A percentile compares a stretch with the other conserved stretches of the same genome.
These are phyloP conservation scores for Gouania willdenowi DNA, from an alignment of 2,797 vertebrate genomes.

Conservation along the genomic window DNA sequence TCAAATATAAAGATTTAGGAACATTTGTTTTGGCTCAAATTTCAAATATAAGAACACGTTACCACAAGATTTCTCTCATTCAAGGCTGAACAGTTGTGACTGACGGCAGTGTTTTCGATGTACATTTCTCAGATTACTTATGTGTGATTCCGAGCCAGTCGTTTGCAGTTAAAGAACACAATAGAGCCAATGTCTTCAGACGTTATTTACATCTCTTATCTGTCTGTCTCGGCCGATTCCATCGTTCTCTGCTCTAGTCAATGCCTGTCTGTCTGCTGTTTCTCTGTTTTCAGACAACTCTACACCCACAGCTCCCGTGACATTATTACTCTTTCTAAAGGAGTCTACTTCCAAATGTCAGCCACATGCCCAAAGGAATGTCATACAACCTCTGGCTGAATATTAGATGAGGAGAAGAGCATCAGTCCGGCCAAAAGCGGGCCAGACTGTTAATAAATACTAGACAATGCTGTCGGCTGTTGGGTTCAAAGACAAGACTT, in stretches of 20 bases:
- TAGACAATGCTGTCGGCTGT: conserved; percentile 43
- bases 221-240: conserved; percentile 40
- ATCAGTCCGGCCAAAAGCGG: conserved; percentile 10
- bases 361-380: conserved; percentile 58
- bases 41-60: too few relatives aligned
- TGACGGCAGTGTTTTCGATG: conserved; percentile 1
- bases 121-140: conserved; percentile 7
- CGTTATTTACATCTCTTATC: conserved; percentile 27
- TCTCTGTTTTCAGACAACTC: conserved; percentile 40
- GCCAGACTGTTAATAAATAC: conserved; percentile 60
- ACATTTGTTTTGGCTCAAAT: too few relatives aligned
- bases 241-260: conserved; percentile 44
- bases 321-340: conserved; percentile 69
- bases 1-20: too few relatives aligned
- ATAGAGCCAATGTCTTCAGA: conserved; percentile 36
- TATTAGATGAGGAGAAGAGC: conserved; percentile 50
- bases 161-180: conserved; percentile 17
- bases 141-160: conserved; percentile 5
- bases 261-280: conserved; percentile 29
- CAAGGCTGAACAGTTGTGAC: neutral
- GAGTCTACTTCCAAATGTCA: conserved; percentile 70
- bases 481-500: conserved; percentile 33
- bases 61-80: too few relatives aligned
- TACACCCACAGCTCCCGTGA: conserved; percentile 45
- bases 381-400: conserved; percentile 55